phyloP scores from a whole-genome alignment of 2,113 vertebrate genomes.

The Pavo muticus region DNA sequence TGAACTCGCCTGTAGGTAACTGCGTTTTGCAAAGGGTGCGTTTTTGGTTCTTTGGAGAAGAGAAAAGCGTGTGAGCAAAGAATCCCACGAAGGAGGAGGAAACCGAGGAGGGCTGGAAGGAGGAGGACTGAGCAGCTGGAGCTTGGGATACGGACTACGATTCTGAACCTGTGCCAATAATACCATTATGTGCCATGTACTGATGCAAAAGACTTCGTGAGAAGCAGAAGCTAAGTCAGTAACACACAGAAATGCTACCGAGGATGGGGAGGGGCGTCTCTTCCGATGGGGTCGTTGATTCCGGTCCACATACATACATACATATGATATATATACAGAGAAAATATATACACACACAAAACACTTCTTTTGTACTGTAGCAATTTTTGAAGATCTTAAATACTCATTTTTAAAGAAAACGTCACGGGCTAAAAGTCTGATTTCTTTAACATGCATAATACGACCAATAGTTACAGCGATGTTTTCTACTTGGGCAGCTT shows the following conservation, averaged over 20 bases:
- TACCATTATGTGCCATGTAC: slow-evolving; percentile 99
- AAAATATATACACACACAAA: slow-evolving; percentile 64
- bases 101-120: not conserved
- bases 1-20: slow-evolving; percentile 79
- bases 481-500: slow-evolving; percentile 79
- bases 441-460: slow-evolving; percentile 74
- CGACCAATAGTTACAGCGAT: slow-evolving; percentile 46
- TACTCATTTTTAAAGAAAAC: slow-evolving; percentile 80
- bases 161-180: slow-evolving; percentile 99
- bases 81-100: slow-evolving; percentile 14
- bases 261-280: slow-evolving; percentile 67
- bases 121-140: slow-evolving; percentile 44
- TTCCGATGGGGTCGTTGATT: slow-evolving; percentile 75
- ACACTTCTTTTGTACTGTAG: slow-evolving; percentile 81
- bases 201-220: slow-evolving; percentile 76
- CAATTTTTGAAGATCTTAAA: slow-evolving; percentile 83
- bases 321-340: slow-evolving; percentile 64
- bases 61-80: not conserved
- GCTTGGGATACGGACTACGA: slow-evolving; percentile 81
- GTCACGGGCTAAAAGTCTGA: slow-evolving; percentile 69
- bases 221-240: slow-evolving; percentile 41
- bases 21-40: slow-evolving; percentile 62
- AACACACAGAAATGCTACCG: slow-evolving; percentile 10
- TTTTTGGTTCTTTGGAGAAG: slow-evolving; percentile 47
- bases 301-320: slow-evolving; percentile 71